Evolutionary conservation across 2,888 invertebrate genomes (phyloP), one percentile per base, ranked within the genome.

Genomic region (Anarsia innoxiella): DNA sequence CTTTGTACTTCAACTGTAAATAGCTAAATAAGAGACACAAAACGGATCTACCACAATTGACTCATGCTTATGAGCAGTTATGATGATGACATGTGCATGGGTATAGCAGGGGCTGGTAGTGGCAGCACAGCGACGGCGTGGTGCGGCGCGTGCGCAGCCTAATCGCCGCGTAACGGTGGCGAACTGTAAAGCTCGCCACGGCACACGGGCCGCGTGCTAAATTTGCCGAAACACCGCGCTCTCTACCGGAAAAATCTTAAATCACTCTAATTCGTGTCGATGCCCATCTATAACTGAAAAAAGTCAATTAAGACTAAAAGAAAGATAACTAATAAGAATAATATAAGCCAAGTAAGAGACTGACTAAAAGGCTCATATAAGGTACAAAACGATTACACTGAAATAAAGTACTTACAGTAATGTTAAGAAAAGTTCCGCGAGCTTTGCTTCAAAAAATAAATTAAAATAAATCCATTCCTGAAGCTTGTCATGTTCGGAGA

Each of bases 151-250:
- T 67, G 76, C 77, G 69, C 72, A 53, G 56, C 64, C 67, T 83
- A 80, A 82, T 82, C 75, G 75, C 56, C 69, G 69, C 74, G 77
- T 84, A 82, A 82, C 84, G 82, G 83, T 79, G 72, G 82, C 71
- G 56, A 80, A 82, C 83, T 79, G 83, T 83, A 83, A 78, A 80
- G 74, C 71, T 53, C 72, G 77, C 77, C 69, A 78, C 78, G 79
- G 76, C 67, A 66, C 65, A 71, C 74, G 70, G 66, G 59, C 69
- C 67, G 70, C 77, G 82, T 82, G 82, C 83, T 82, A 80, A 83
- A 82, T 82, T 82, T 83, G 80, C 75, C 82, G 80, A 84, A 84
- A 83, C 82, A 79, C 66, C 61, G 64, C 65, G 67, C 66, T 71
- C 67, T 70, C 64, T 77, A 79, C 76, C 79, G 77, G 76, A 77